Evolutionary conservation across 2,888 invertebrate genomes (phyloP).

Genomic region (Clitarchus hookeri): DNA sequence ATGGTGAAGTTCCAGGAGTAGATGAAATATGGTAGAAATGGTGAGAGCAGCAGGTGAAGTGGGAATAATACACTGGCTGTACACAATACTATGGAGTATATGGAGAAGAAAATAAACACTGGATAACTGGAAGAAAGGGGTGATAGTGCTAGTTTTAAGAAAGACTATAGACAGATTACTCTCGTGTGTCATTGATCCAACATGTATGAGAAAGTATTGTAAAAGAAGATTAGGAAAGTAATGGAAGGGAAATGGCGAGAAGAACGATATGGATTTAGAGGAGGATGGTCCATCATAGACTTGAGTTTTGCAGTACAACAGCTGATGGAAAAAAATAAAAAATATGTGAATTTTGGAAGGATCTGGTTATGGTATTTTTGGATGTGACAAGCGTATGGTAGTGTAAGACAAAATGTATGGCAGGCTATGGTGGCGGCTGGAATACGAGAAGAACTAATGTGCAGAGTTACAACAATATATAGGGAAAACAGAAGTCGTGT

Average conservation of each 20-base stretch:
- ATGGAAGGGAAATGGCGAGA: not conserved
- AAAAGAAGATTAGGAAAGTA: not conserved
- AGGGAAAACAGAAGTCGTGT: no score
- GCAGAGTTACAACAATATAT: not conserved
- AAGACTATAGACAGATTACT: not conserved
- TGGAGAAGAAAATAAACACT: no score
- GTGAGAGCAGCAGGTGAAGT: no score
- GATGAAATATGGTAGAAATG: no score
- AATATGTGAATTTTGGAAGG: not conserved
- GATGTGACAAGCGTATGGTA: not conserved
- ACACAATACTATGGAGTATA: no score
- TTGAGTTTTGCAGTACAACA: not conserved
- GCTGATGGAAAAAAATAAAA: not conserved
- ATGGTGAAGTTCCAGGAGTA: no score
- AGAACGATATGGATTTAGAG: not conserved
- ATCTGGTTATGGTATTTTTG: not conserved
- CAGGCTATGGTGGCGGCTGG: not conserved
- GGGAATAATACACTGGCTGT: no score
- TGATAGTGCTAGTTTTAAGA: conserved; percentile 3
- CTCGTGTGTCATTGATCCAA: not conserved
- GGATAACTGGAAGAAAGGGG: not conserved
- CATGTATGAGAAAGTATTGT: not conserved
- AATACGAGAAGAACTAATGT: not conserved
- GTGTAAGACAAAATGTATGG: not conserved
- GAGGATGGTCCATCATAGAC: not conserved